These are phyloP conservation scores for Bombus turneri DNA, from an alignment of 1,140 invertebrate genomes.

Conservation along the genomic window DNA sequence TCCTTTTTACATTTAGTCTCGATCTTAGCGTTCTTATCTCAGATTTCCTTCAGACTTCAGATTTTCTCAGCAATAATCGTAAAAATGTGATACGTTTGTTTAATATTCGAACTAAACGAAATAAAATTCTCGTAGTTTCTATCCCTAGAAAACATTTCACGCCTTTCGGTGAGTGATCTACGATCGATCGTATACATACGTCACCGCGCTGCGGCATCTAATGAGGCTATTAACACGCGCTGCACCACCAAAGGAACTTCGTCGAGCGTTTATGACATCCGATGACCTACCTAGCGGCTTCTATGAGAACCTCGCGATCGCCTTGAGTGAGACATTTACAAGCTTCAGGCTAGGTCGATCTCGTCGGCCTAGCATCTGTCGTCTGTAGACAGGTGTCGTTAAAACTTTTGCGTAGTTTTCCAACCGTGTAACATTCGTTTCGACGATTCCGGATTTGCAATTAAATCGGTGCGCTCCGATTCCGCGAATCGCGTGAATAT, in stretches of 20 bases:
- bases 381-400: slow-evolving; percentile 20
- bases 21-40: too few relatives aligned
- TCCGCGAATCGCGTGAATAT: not conserved
- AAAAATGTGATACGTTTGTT: too few relatives aligned
- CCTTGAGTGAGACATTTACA: slow-evolving; percentile 69
- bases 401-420: slow-evolving; percentile 39
- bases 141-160: not conserved
- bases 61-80: too few relatives aligned
- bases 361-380: slow-evolving; percentile 38
- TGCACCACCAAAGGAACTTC: slow-evolving; percentile 63
- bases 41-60: too few relatives aligned
- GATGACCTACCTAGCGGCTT: slow-evolving; percentile 72
- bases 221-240: slow-evolving; percentile 72
- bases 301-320: slow-evolving; percentile 62
- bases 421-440: not conserved
- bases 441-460: not conserved
- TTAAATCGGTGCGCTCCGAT: slow-evolving; percentile 19
- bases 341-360: slow-evolving; percentile 41
- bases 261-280: slow-evolving; percentile 69
- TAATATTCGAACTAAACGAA: not conserved
- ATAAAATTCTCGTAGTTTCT: not conserved
- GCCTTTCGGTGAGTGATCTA: slow-evolving; percentile 19
- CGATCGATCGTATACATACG: slow-evolving; percentile 46
- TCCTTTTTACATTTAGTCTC: too few relatives aligned
- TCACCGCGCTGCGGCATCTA: slow-evolving; percentile 62